Evolutionary conservation across 2,888 invertebrate species (phyloP).

Genomic region (Oligia strigilis): DNA sequence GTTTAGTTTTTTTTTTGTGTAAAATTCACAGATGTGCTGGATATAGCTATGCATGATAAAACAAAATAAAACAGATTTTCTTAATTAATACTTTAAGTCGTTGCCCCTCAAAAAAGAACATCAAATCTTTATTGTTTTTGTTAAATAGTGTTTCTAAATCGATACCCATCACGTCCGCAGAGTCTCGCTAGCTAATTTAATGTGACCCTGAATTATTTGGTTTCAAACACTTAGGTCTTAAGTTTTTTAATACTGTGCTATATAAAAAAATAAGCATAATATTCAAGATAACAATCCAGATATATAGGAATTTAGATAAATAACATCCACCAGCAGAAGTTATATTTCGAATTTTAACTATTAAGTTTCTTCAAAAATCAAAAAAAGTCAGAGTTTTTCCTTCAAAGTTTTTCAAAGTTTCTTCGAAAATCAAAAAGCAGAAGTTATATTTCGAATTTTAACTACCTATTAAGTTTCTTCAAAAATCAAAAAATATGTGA

Average conservation of each 20-base stretch:
- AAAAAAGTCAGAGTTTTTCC: background rate
- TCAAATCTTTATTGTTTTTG: background rate
- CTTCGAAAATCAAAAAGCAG: slow-evolving; percentile 1
- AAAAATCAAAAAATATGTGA: slow-evolving; percentile 1
- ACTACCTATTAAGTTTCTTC: background rate
- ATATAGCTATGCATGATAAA: background rate
- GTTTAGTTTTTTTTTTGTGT: background rate
- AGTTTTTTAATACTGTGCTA: slow-evolving; percentile 10
- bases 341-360: slow-evolving; percentile 6
- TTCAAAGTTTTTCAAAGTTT: too few relatives aligned
- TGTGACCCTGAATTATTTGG: background rate
- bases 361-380: background rate
- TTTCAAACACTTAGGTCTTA: slow-evolving; percentile 2
- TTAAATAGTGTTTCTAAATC: background rate
- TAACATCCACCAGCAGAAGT: slow-evolving; percentile 11
- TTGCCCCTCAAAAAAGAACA: too few relatives aligned
- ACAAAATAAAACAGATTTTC: background rate
- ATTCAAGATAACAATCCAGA: slow-evolving; percentile 19
- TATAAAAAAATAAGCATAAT: slow-evolving; percentile 37
- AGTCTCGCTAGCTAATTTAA: background rate
- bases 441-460: slow-evolving; percentile 9
- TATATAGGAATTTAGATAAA: slow-evolving; percentile 1
- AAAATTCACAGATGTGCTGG: background rate
- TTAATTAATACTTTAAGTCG: background rate
- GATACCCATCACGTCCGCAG: background rate